Evolutionary conservation across 2,113 vertebrate species (phyloP).

Genomic region (Microcebus ravelobensis): DNA sequence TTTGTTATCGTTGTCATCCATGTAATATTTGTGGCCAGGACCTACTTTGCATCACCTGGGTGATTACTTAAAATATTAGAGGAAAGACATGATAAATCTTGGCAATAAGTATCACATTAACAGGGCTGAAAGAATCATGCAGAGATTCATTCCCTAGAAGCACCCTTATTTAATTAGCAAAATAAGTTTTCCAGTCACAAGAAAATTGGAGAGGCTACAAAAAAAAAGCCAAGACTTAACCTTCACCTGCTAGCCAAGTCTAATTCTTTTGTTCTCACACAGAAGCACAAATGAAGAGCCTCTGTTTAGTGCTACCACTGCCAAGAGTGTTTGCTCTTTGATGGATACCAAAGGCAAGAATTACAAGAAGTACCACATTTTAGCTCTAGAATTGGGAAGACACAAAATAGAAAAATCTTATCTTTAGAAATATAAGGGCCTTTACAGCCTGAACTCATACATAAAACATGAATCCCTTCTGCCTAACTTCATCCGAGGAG

Average conservation of each 20-base stretch:
- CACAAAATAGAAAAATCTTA: neutral
- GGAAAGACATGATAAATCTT: neutral
- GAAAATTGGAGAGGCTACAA: neutral
- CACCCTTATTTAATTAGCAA: slow-evolving; percentile 42
- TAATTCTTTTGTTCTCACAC: neutral
- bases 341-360: neutral
- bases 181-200: slow-evolving; percentile 21
- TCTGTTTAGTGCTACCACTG: neutral
- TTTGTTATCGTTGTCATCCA: neutral
- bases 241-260: slow-evolving; percentile 9
- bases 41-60: neutral
- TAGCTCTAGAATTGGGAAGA: neutral
- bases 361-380: neutral
- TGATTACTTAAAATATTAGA: neutral
- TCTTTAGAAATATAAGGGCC: neutral
- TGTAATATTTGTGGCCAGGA: neutral
- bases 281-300: neutral
- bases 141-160: neutral
- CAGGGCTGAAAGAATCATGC: neutral
- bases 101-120: slow-evolving; percentile 21
- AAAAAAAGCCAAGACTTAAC: neutral
- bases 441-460: neutral
- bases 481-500: neutral
- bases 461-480: neutral
- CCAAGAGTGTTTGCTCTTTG: neutral